Evolutionary conservation across 2,113 vertebrate genomes (phyloP).

Genomic region (Nothoprocta pentlandii): DNA sequence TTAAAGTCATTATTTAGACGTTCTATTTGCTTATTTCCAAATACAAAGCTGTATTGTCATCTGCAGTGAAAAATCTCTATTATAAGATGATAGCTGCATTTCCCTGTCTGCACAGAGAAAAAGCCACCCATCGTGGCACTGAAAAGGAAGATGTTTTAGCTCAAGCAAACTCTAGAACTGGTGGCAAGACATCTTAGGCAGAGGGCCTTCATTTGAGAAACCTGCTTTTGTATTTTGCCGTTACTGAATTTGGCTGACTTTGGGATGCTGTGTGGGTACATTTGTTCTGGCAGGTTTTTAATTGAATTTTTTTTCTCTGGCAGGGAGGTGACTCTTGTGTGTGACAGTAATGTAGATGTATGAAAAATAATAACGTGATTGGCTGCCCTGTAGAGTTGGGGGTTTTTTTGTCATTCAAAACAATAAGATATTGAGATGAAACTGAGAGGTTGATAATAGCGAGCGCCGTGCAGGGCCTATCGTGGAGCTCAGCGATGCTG

Average conservation of each 20-base stretch:
- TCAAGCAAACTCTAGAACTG: not conserved
- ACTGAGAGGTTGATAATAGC: not conserved
- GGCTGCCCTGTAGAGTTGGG: slow-evolving; percentile 46
- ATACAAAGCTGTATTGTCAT: not conserved
- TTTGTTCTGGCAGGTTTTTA: slow-evolving; percentile 49
- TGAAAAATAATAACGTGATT: slow-evolving; percentile 59
- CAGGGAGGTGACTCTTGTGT: slow-evolving; percentile 1
- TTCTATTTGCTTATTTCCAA: not conserved
- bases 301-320: slow-evolving; percentile 25
- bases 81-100: not conserved
- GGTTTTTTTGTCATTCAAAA: slow-evolving; percentile 43
- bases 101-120: not conserved
- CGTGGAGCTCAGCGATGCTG: not conserved
- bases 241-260: not conserved
- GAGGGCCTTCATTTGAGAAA: not conserved
- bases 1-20: not conserved
- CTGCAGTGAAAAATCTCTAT: not conserved
- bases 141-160: not conserved
- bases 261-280: slow-evolving; percentile 17
- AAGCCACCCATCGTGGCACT: not conserved
- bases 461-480: not conserved
- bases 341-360: slow-evolving; percentile 53
- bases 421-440: not conserved
- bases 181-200: not conserved
- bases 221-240: not conserved